Evolutionary conservation across 2,113 vertebrate species (phyloP).

Genomic region (Phyllostomus discolor): DNA sequence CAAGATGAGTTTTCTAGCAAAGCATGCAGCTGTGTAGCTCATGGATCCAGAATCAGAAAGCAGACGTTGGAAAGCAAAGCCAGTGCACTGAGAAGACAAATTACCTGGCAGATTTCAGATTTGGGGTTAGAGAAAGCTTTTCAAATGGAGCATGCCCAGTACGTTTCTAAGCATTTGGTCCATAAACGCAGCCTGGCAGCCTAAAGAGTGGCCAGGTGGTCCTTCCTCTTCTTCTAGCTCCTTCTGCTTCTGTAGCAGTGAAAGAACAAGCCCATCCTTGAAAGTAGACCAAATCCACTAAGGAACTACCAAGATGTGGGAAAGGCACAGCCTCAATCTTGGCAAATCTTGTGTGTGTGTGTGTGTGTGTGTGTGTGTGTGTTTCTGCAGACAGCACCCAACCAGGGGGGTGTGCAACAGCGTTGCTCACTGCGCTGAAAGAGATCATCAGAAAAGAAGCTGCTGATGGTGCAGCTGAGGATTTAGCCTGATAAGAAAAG

Average conservation of each 20-base stretch:
- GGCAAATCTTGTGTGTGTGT: neutral
- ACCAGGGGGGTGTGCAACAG: neutral
- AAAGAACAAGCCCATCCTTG: neutral
- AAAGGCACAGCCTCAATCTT: neutral
- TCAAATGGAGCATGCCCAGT: neutral
- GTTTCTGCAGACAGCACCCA: neutral
- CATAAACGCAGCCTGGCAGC: neutral
- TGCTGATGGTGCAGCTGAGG: neutral
- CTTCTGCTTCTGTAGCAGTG: neutral
- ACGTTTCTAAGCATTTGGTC: constrained; percentile 18
- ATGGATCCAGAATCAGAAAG: neutral
- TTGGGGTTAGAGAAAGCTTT: constrained; percentile 1
- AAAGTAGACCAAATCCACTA: constrained; percentile 22
- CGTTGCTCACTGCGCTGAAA: neutral
- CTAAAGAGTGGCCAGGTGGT: neutral
- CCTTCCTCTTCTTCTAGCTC: constrained; percentile 18
- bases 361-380: neutral
- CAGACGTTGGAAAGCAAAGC: constrained; percentile 21
- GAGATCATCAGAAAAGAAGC: constrained; percentile 2
- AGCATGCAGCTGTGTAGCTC: constrained; percentile 54
- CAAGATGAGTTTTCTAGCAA: constrained; percentile 6
- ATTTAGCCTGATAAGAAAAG: neutral
- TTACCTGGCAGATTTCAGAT: neutral
- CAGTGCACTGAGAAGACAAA: neutral
- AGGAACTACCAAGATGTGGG: neutral